Evolutionary conservation across 2,888 invertebrate genomes (phyloP).

Genomic region (Periphyllus acericola): DNA sequence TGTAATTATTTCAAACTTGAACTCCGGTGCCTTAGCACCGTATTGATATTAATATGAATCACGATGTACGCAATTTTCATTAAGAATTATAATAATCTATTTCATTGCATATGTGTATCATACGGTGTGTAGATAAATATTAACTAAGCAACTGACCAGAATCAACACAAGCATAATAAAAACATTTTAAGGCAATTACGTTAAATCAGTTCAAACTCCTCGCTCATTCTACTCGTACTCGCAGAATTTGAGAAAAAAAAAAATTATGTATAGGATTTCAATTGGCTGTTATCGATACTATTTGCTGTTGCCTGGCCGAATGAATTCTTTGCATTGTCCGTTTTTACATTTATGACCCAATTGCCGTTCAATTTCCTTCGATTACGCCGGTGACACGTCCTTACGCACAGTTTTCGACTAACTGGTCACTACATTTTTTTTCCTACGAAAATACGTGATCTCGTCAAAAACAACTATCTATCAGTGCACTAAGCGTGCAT

Average conservation of each 20-base stretch:
- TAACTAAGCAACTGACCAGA: no score
- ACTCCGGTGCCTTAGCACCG: no score
- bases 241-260: background rate
- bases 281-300: background rate
- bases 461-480: background rate
- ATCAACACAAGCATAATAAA: no score
- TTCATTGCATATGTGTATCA: no score
- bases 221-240: background rate
- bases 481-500: background rate
- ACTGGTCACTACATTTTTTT: background rate
- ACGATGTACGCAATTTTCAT: no score
- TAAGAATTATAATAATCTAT: no score
- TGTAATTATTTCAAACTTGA: no score
- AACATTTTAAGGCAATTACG: background rate
- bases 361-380: constrained; percentile 10
- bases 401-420: constrained; percentile 1
- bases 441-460: constrained; percentile 28
- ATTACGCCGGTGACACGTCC: constrained; percentile 20
- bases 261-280: background rate
- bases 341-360: constrained; percentile 46
- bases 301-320: background rate
- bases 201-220: background rate
- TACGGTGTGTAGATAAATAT: no score
- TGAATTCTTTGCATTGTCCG: background rate
- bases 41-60: no score